Evolutionary conservation across 2,113 vertebrate genomes (phyloP).

Genomic region (Ophiodon elongatus): DNA sequence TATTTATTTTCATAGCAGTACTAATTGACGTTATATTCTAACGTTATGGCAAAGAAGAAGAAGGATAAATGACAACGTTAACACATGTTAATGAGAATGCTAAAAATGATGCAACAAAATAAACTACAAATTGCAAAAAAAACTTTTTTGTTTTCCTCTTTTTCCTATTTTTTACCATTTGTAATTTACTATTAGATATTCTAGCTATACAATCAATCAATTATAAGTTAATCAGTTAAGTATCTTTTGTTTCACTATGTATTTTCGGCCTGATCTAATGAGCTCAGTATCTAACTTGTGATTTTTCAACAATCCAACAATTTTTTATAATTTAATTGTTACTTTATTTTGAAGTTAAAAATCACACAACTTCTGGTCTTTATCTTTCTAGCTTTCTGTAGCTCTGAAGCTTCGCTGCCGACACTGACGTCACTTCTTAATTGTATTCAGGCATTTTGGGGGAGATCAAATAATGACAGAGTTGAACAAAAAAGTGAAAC

Average conservation of each 20-base stretch:
- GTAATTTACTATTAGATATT: not conserved
- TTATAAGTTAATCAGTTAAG: not conserved
- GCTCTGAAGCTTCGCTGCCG: not conserved
- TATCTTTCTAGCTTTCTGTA: not conserved
- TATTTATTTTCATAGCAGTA: not conserved
- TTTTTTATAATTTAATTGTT: not conserved
- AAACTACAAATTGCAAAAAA: not conserved
- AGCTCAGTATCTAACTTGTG: not conserved
- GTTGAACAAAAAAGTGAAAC: not conserved
- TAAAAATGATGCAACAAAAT: not conserved
- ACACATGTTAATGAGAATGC: not conserved
- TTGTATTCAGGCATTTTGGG: constrained; percentile 13
- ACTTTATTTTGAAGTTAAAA: constrained; percentile 47
- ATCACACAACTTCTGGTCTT: constrained; percentile 19
- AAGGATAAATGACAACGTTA: not conserved
- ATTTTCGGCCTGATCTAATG: not conserved
- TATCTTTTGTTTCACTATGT: not conserved
- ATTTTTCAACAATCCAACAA: not conserved
- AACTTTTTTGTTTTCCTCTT: not conserved
- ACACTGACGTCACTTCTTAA: constrained; percentile 48
- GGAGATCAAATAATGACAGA: not conserved
- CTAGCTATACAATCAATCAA: not conserved
- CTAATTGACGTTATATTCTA: too few species aligned
- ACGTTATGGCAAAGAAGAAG: not conserved
- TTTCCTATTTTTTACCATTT: not conserved